phyloP scores from a whole-genome alignment of 2,797 vertebrate genomes.

The Philypnodon macrostomus region DNA sequence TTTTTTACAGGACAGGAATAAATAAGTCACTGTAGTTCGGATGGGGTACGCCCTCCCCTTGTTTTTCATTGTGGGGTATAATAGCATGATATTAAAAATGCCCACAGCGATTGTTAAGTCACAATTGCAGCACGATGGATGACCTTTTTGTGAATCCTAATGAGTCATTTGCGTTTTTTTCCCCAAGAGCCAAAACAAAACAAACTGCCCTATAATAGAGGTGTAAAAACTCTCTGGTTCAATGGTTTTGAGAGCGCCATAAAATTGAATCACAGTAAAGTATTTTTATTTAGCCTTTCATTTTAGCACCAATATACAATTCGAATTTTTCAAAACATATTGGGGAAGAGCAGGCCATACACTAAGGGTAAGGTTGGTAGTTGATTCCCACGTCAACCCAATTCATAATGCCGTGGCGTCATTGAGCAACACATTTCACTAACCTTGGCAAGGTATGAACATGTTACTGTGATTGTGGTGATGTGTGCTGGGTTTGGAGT shows the following conservation, averaged over 20 bases:
- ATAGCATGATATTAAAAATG: constrained; percentile 80
- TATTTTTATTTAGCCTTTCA: background rate
- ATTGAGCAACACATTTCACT: too few species aligned
- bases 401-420: too few species aligned
- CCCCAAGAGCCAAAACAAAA: constrained; percentile 48
- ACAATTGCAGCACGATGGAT: constrained; percentile 59
- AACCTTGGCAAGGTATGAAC: too few species aligned
- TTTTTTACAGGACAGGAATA: constrained; percentile 59
- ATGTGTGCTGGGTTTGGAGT: too few species aligned
- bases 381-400: too few species aligned
- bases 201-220: constrained; percentile 57
- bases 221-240: constrained; percentile 45
- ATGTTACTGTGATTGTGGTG: too few species aligned
- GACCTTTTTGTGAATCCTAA: constrained; percentile 74
- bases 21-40: constrained; percentile 58
- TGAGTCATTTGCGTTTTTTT: constrained; percentile 65
- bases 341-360: too few species aligned
- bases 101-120: constrained; percentile 74
- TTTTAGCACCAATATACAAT: background rate
- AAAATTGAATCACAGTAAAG: constrained; percentile 18
- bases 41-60: constrained; percentile 48
- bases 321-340: too few species aligned
- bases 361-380: too few species aligned
- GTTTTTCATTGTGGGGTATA: constrained; percentile 56
- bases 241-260: constrained; percentile 39